Evolutionary conservation across 1,140 invertebrate species (phyloP).

Genomic region (Aphaenogaster floridana): DNA sequence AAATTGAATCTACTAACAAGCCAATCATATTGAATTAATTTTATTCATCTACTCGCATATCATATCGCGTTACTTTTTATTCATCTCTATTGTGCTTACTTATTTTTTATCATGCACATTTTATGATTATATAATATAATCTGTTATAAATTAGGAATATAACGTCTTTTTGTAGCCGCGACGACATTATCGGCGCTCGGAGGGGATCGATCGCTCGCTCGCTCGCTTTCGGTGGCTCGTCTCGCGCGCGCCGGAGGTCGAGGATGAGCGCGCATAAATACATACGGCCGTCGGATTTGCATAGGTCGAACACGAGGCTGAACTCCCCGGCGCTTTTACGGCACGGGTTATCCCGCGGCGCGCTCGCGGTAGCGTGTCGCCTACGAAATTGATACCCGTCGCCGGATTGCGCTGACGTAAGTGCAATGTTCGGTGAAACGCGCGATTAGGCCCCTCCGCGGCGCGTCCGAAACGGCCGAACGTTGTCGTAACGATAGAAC

Average conservation of each 20-base stretch:
- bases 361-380: conserved; percentile 71
- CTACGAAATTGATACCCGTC: conserved; percentile 75
- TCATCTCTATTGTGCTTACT: background rate
- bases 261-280: conserved; percentile 65
- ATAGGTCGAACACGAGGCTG: conserved; percentile 78
- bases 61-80: background rate
- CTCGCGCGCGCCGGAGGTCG: conserved; percentile 45
- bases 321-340: conserved; percentile 68
- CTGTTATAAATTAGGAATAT: background rate
- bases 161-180: background rate
- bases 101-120: background rate
- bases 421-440: conserved; percentile 76
- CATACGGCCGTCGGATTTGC: conserved; percentile 73
- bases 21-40: conserved; percentile 10
- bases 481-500: conserved; percentile 23
- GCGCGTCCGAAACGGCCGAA: conserved; percentile 47
- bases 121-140: background rate
- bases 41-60: background rate
- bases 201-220: conserved; percentile 58
- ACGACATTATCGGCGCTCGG: conserved; percentile 50
- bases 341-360: conserved; percentile 53
- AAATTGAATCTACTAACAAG: background rate
- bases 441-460: conserved; percentile 68
- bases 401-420: conserved; percentile 70
- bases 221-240: conserved; percentile 39